Conservation (phyloP, 1,140 invertebrate species). For the Aleiodes sp. region DNA sequence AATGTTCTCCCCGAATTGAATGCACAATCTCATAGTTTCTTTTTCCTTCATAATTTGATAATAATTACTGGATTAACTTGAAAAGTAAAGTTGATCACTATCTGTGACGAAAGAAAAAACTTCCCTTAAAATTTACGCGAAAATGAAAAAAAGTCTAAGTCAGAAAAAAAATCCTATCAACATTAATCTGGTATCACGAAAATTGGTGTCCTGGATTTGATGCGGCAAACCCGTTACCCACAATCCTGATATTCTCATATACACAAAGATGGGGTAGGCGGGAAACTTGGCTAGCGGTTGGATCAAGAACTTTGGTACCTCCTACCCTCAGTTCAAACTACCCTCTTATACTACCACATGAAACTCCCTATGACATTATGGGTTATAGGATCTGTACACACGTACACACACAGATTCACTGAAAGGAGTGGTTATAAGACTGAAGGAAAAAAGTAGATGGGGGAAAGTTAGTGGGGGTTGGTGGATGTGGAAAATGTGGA, state of each 20-base stretch:
- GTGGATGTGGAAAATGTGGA: too few species aligned
- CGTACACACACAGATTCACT: not conserved
- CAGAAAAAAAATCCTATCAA: too few species aligned
- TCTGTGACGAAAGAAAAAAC: too few species aligned
- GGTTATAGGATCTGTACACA: conserved; percentile 2
- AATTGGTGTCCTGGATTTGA: not conserved
- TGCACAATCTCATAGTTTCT: too few species aligned
- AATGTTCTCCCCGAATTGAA: too few species aligned
- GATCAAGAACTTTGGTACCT: conserved; percentile 1
- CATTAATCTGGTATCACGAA: not conserved
- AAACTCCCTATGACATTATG: conserved; percentile 6
- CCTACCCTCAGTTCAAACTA: not conserved
- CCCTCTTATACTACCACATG: conserved; percentile 5
- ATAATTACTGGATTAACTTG: too few species aligned
- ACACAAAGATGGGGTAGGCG: not conserved
- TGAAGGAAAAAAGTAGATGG: not conserved
- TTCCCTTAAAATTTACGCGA: too few species aligned
- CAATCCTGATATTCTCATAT: conserved; percentile 9
- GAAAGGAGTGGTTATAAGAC: conserved; percentile 8
- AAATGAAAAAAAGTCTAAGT: too few species aligned
- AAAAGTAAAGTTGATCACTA: too few species aligned
- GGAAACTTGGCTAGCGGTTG: conserved; percentile 20
- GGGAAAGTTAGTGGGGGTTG: not conserved
- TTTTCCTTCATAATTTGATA: too few species aligned
- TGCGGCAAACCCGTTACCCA: not conserved